A percentile compares a stretch with the other conserved stretches of the same genome.
These are phyloP conservation scores for Plebejus argus DNA, from an alignment of 2,888 invertebrate genomes.

Conservation along the genomic window DNA sequence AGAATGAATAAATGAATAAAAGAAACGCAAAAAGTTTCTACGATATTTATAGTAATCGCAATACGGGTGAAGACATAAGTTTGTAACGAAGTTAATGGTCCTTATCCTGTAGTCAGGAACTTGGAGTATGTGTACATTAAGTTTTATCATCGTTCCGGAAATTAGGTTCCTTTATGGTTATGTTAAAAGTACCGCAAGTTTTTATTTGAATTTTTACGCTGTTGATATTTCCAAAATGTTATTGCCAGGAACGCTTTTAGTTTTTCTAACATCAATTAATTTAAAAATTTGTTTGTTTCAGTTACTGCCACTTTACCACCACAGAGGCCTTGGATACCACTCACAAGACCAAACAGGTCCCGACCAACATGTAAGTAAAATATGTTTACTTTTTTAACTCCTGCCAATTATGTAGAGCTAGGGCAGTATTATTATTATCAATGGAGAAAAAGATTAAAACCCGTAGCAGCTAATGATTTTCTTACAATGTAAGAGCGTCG, in stretches of 20 bases:
- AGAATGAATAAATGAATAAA: conserved; percentile 4
- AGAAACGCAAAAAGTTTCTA: conserved; percentile 7
- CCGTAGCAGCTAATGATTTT: not conserved
- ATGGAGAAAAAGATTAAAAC: not conserved
- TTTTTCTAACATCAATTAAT: not conserved
- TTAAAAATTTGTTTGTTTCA: conserved; percentile 80
- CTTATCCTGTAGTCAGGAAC: conserved; percentile 12
- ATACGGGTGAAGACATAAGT: conserved; percentile 4
- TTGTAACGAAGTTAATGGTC: conserved; percentile 11
- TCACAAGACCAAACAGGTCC: conserved; percentile 92
- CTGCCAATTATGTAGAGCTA: not conserved
- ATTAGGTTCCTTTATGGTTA: not conserved
- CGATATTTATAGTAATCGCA: not conserved
- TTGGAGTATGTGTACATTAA: not conserved
- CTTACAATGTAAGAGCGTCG: not conserved
- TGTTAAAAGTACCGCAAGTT: not conserved
- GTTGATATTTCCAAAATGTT: not conserved
- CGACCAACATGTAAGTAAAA: conserved; percentile 93
- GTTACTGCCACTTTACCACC: conserved; percentile 95
- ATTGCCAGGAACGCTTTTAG: not conserved
- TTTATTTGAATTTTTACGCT: not conserved
- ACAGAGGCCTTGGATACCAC: conserved; percentile 96
- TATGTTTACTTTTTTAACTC: not conserved
- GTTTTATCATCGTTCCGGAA: conserved; percentile 13
- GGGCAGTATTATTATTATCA: not conserved